Conservation (phyloP, 2,113 vertebrate species). For the Pseudopipra pipra region DNA sequence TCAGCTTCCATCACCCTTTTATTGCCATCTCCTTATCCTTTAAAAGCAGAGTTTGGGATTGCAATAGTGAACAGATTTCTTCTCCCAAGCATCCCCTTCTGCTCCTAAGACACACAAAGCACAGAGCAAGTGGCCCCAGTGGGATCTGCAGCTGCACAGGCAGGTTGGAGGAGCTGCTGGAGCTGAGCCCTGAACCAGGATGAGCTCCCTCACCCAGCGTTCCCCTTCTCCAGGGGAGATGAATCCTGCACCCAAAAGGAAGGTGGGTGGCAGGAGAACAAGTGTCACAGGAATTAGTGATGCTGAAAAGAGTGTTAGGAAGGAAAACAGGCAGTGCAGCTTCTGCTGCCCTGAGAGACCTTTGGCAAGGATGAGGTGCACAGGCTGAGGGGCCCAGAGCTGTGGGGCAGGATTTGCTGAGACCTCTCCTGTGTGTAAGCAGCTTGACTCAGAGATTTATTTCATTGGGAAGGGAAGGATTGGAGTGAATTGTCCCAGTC, state of each 20-base stretch:
- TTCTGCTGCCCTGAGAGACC: neutral
- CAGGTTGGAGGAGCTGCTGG: neutral
- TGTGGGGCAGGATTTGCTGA: neutral
- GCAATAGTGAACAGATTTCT: neutral
- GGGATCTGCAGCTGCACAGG: neutral
- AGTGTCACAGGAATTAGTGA: neutral
- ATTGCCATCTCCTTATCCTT: neutral
- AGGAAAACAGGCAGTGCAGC: neutral
- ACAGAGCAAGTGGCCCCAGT: neutral
- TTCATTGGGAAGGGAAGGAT: neutral
- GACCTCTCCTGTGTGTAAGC: neutral
- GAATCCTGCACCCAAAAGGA: neutral
- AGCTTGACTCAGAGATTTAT: neutral
- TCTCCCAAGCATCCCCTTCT: neutral
- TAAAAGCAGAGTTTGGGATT: neutral
- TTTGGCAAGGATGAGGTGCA: neutral
- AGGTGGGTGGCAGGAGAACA: neutral
- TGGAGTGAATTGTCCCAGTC: neutral
- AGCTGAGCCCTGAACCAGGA: neutral
- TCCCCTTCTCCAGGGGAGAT: neutral
- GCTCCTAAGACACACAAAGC: neutral
- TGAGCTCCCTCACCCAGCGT: neutral
- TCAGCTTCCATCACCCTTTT: neutral
- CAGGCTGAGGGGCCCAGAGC: neutral
- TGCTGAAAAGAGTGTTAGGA: neutral